Percentiles rank a stretch among this genome's conserved stretches.
These are phyloP conservation scores for Epirrita christyi DNA, from an alignment of 2,888 invertebrate genomes.

Conservation along the genomic window DNA sequence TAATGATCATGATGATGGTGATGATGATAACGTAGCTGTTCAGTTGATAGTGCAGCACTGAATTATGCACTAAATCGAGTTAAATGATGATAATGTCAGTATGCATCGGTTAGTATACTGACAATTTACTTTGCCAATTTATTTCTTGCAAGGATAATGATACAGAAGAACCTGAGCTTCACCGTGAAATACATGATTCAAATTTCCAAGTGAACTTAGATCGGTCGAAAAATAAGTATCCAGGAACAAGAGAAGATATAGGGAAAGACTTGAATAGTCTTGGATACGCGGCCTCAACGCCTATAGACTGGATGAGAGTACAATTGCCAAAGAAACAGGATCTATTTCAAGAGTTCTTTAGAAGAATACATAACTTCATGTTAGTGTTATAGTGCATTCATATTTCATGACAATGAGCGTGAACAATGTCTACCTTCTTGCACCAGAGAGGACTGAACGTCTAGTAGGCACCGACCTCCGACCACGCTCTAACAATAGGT, in stretches of 20 bases:
- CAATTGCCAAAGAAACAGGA: slow-evolving; percentile 88
- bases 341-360: slow-evolving; percentile 86
- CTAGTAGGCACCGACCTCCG: too few relatives aligned
- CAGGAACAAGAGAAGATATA: slow-evolving; percentile 52
- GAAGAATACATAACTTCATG: slow-evolving; percentile 88
- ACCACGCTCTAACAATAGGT: too few relatives aligned
- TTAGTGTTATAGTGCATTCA: slow-evolving; percentile 56
- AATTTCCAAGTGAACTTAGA: slow-evolving; percentile 37
- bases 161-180: slow-evolving; percentile 40
- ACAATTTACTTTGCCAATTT: slow-evolving; percentile 1
- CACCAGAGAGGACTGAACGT: too few relatives aligned
- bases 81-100: background rate
- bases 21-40: too few relatives aligned
- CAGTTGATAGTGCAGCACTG: too few relatives aligned
- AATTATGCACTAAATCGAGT: too few relatives aligned
- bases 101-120: background rate
- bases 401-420: too few relatives aligned
- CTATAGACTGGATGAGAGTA: slow-evolving; percentile 87
- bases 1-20: too few relatives aligned
- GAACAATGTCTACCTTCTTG: too few relatives aligned
- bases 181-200: slow-evolving; percentile 41
- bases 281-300: slow-evolving; percentile 83
- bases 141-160: slow-evolving; percentile 48
- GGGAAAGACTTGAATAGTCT: slow-evolving; percentile 81
- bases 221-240: slow-evolving; percentile 43